Base-by-base conservation (phyloP, 2,113 vertebrate genomes). In the Passer domesticus region DNA sequence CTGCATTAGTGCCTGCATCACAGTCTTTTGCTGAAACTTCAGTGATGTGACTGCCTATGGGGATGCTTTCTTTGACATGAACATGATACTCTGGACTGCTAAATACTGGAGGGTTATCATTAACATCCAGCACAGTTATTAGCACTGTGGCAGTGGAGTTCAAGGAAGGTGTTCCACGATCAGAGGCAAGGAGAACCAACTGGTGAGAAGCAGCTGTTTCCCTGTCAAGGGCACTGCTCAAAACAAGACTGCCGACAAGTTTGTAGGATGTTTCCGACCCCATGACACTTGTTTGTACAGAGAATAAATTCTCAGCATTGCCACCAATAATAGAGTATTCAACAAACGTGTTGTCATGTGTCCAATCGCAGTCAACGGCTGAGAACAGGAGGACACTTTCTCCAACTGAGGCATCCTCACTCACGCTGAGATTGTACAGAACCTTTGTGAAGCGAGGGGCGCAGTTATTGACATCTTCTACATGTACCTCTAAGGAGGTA, bases 81-180 rank as follows among this genome's bases (percentile, higher is more conserved):
- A 97, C 66, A 1, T 98, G 97, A 83, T 99, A 99, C 47, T 98
- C 97, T 0, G 44, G 64, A 50, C 92, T 98, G 86, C 83, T 96
- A 84, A 99, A 99, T 33, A 97, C 77, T 9, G 99, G 99, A 11
- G 98, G 81, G 31, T 99, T 99, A 91, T 99, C 99, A 85, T 99
- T 99, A 89, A 96, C 96, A 96, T 99, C 99, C 13, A 98, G 96
- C 44, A 99, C 98, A 15, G 97, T 98, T 89, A 99, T 96, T 15
- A 95, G 95, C 3, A 99, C 87, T 1, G 96, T 83, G 9, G 97
- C 95, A 30, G 98, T 98, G 81, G 98, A 98, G 88, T 98, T 99
- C 64, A 99, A 83, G 7, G 98, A 96, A 43, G 98, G 98, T 2
- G 16, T 96, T 90, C 98, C 99, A 23, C 5, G 94, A 78, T 99